Base-by-base conservation (phyloP, 1,140 invertebrate genomes). In the Hermetia illucens region DNA sequence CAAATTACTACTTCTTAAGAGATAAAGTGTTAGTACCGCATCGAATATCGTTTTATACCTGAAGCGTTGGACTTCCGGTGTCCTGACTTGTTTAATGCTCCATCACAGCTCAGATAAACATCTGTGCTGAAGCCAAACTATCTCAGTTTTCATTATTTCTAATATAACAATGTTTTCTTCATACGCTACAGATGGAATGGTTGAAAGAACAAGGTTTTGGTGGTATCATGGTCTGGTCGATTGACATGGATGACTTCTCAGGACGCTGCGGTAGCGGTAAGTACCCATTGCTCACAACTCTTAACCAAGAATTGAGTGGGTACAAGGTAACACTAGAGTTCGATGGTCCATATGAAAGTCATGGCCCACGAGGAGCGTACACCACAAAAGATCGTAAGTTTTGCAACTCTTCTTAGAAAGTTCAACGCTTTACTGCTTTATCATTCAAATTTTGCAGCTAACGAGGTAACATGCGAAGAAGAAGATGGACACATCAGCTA, bases 181-280 rank as follows among this genome's bases (percentile, higher is more conserved):
- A 39, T 46, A n/a, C n/a, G n/a, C n/a, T 61, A 20, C 48, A 96
- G 89, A 87, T 89, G 71, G 76, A 80, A 33, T 98, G 90, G 88
- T 66, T 96, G 29, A 91, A 88, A 54, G 81, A 91, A 52, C 80
- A 90, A 69, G 84, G 85, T 10, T 90, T 93, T 48, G 90, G 90
- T 33, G 94, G 94, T 18, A 87, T 93, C 12, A 96, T 97, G 89
- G 82, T 97, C 10, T 97, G 92, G 91, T 91, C 88, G 2, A 72
- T 92, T 10, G 90, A 94, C 52, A 88, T 93, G 84, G 89, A 97
- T 50, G 92, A 97, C 60, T 96, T 94, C 65, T 68, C 72, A 41
- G 90, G 88, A 16, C 71, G 72, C 16, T 95, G 91, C 56, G 87
- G 88, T n/a, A 78, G 76, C 30, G 86, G 83, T 16, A 87, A 85